Evolutionary conservation across 2,113 vertebrate genomes (phyloP), one percentile per base, ranked within the genome.

Genomic region (Malurus alboscapulatus): DNA sequence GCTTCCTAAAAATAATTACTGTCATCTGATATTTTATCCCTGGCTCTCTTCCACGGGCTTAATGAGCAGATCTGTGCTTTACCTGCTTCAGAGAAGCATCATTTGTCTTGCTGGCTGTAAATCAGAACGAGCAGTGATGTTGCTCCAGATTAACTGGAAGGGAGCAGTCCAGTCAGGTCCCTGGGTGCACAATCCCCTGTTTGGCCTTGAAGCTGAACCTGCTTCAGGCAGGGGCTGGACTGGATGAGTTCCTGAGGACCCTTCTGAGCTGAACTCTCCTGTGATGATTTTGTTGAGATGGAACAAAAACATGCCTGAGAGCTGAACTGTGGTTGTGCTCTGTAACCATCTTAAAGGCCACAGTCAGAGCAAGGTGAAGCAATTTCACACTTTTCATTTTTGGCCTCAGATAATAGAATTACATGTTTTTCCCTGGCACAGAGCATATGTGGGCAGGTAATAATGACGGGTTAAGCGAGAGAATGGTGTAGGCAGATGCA

Each of bases 51-150:
- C 94, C 53, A 74, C 0, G 9, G 38, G 36, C 17, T 92, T 90
- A 94, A 81, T 66, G 86, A 88, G 72, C 40, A 85, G 89, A 71
- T 79, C 84, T 95, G 73, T 94, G 53, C 65, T 90, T 96, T 72
- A 93, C 51, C 62, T 59, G 87, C 42, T 83, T 82, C 63, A 73
- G 14, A 92, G 83, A 57, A 68, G 50, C 38, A 48, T 58, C 61
- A 66, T 90, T 94, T 95, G 34, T 80, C 65, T 90, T 91, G 18
- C 25, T 96, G 94, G 36, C 63, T 87, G 61, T 95, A 87, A 32
- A 7, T 63, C 47, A 58, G 48, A 55, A 22, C 40, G 44, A 93
- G 66, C 17, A 80, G 54, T 50, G 68, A n/a, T 42, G 5, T 77
- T 81, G 36, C 57, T 87, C 66, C 71, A 81, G 78, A 45, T 63